Percentiles rank a stretch among this genome's conserved stretches.
phyloP scores from a whole-genome alignment of 2,888 invertebrate genomes.

The Smittia sp. region DNA sequence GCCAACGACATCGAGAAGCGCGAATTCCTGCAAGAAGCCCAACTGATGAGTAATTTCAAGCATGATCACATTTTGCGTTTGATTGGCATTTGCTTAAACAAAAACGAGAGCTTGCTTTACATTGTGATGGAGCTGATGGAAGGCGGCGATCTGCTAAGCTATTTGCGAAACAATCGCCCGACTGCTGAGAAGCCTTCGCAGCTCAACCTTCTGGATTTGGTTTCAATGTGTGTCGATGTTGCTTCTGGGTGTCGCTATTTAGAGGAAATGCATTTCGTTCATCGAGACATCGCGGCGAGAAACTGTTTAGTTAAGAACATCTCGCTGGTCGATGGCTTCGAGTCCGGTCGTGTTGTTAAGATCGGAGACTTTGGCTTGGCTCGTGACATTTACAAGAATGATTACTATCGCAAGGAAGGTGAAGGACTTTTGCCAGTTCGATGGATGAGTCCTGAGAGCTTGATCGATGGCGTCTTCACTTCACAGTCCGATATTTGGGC shows the following conservation, averaged over 20 bases:
- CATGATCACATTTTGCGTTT: conserved; percentile 92
- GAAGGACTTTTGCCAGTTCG: conserved; percentile 87
- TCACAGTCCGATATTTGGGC: conserved; percentile 97
- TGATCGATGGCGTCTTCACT: conserved; percentile 94
- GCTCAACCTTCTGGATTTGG: conserved; percentile 76
- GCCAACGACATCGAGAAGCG: conserved; percentile 85
- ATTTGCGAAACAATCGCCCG: conserved; percentile 77
- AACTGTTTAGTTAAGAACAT: conserved; percentile 83
- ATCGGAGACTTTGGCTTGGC: conserved; percentile 97
- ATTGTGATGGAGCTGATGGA: conserved; percentile 98
- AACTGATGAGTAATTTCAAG: conserved; percentile 95
- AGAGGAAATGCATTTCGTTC: conserved; percentile 96
- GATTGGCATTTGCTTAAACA: conserved; percentile 80
- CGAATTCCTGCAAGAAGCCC: conserved; percentile 95
- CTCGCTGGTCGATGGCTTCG: not conserved
- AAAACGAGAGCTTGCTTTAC: conserved; percentile 79
- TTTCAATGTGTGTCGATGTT: conserved; percentile 93
- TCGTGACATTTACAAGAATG: conserved; percentile 93
- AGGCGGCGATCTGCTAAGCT: conserved; percentile 90
- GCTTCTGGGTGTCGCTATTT: conserved; percentile 92
- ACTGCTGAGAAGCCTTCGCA: conserved; percentile 65
- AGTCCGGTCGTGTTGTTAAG: conserved; percentile 61
- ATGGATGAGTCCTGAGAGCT: conserved; percentile 98
- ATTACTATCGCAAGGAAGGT: conserved; percentile 95
- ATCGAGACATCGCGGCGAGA: conserved; percentile 91